phyloP scores from a whole-genome alignment of 2,797 vertebrate species.

The Parauchenoglanis ngamensis region DNA sequence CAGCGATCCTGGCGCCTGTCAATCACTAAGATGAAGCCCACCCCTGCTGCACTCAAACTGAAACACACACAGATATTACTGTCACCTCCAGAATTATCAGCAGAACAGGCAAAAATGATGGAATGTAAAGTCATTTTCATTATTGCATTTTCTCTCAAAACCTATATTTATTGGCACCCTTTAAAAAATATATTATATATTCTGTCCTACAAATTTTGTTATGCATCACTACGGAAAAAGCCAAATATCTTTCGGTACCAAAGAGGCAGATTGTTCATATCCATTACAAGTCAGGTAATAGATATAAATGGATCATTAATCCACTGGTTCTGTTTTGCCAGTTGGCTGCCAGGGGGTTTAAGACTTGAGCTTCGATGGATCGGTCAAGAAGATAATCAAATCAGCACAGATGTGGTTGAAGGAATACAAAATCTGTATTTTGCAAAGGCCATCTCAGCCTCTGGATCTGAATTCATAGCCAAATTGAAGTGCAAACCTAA shows the following conservation, averaged over 20 bases:
- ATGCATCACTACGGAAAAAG: neutral
- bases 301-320: neutral
- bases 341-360: neutral
- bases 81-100: neutral
- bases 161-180: neutral
- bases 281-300: neutral
- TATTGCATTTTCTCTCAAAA: neutral
- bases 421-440: neutral
- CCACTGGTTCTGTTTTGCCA: neutral
- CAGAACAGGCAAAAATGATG: neutral
- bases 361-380: neutral
- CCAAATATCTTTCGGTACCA: neutral
- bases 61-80: conserved; percentile 18
- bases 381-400: neutral
- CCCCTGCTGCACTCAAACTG: conserved; percentile 86
- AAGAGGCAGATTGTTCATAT: neutral
- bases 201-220: neutral
- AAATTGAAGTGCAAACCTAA: neutral
- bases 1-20: conserved; percentile 96
- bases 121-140: neutral
- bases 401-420: neutral
- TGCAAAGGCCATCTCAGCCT: neutral
- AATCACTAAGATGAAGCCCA: conserved; percentile 94
- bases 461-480: neutral
- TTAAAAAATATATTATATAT: neutral